These are phyloP conservation scores for Choristoneura fumiferana DNA, from an alignment of 1,140 invertebrate species.

Conservation along the genomic window DNA sequence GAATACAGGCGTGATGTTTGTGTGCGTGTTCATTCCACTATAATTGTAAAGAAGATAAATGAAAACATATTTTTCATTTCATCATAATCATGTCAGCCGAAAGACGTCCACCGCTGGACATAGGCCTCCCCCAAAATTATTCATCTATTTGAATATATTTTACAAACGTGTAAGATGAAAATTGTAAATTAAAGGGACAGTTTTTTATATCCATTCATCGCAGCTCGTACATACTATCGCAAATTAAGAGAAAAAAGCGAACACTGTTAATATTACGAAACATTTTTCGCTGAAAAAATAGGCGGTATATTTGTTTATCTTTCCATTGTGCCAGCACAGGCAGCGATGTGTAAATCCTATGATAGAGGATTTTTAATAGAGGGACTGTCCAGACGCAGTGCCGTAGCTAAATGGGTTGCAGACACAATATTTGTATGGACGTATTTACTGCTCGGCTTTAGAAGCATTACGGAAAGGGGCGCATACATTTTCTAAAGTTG, in stretches of 20 bases:
- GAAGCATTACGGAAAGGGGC: neutral
- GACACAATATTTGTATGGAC: constrained; percentile 7
- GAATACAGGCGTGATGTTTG: too few relatives aligned
- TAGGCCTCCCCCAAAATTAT: too few relatives aligned
- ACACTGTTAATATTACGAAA: constrained; percentile 1
- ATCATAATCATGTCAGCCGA: too few relatives aligned
- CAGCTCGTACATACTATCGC: too few relatives aligned
- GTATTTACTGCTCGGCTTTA: neutral
- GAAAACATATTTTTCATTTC: too few relatives aligned
- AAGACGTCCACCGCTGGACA: too few relatives aligned
- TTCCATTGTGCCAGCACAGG: constrained; percentile 52
- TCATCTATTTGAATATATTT: too few relatives aligned
- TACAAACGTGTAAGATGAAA: too few relatives aligned
- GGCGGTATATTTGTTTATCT: constrained; percentile 65
- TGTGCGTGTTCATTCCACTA: too few relatives aligned
- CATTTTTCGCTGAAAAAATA: constrained; percentile 42
- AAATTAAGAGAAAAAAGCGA: neutral
- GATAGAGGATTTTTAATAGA: constrained; percentile 57
- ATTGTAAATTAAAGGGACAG: too few relatives aligned
- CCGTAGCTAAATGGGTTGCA: neutral
- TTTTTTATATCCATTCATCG: too few relatives aligned
- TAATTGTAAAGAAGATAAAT: too few relatives aligned
- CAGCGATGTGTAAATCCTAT: constrained; percentile 67
- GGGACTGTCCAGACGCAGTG: constrained; percentile 27
- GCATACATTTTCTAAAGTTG: neutral